phyloP scores from a whole-genome alignment of 2,113 vertebrate species.

The Dinomys branickii region DNA sequence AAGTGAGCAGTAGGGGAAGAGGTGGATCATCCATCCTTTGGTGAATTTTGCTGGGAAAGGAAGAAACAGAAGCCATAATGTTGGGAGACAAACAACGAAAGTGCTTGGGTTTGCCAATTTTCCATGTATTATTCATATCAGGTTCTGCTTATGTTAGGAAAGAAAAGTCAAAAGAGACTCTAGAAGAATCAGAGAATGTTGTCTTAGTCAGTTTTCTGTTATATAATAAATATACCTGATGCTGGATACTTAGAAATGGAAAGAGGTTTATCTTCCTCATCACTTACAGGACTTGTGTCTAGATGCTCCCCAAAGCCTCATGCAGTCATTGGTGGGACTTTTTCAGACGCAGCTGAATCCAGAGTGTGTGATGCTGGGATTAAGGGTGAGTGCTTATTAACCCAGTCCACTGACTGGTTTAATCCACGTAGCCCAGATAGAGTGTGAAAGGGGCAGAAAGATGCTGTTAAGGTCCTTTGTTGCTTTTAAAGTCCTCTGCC shows the following conservation, averaged over 20 bases:
- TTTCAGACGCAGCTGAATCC: too few species aligned
- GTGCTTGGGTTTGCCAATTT: background rate
- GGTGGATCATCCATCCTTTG: background rate
- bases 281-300: too few species aligned
- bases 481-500: background rate
- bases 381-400: too few species aligned
- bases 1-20: background rate
- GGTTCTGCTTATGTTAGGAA: background rate
- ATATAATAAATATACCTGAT: background rate
- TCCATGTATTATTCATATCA: background rate
- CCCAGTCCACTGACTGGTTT: too few species aligned
- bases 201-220: background rate
- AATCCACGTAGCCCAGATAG: too few species aligned
- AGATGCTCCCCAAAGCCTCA: too few species aligned
- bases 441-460: background rate
- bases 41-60: background rate
- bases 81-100: background rate
- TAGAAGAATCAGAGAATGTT: background rate
- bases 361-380: too few species aligned
- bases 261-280: background rate
- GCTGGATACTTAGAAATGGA: background rate
- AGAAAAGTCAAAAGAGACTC: background rate
- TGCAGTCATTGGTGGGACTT: too few species aligned
- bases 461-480: background rate
- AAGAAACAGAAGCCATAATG: background rate